These are phyloP conservation scores for Urechis unicinctus DNA, from an alignment of 2,888 invertebrate species.

Conservation along the genomic window DNA sequence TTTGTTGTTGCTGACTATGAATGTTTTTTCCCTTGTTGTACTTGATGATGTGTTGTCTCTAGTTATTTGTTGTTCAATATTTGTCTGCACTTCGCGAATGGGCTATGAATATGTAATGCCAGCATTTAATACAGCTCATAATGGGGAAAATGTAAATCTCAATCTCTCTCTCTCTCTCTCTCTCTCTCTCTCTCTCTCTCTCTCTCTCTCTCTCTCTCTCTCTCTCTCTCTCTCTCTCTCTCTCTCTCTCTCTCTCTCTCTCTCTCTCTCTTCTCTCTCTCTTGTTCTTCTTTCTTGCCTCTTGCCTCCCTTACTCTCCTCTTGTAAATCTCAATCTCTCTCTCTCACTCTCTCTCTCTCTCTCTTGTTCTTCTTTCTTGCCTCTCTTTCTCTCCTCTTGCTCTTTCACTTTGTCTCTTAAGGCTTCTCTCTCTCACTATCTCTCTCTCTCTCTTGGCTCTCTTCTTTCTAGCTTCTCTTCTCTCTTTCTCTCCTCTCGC, in stretches of 20 bases:
- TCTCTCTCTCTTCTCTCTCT: neutral
- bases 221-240: conserved; percentile 4
- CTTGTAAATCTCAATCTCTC: too few relatives aligned
- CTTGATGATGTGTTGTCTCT: too few relatives aligned
- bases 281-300: conserved; percentile 1
- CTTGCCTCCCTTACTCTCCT: conserved; percentile 1
- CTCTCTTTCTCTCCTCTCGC: too few relatives aligned
- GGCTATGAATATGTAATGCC: too few relatives aligned
- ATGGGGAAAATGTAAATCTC: neutral
- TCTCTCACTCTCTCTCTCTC: neutral
- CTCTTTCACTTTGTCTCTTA: too few relatives aligned
- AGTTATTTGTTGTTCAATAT: too few relatives aligned
- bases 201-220: conserved; percentile 5
- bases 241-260: neutral
- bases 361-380: too few relatives aligned
- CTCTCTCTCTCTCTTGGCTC: conserved; percentile 3
- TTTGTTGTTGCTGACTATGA: too few relatives aligned
- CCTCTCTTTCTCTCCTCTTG: conserved; percentile 7
- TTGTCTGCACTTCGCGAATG: too few relatives aligned
- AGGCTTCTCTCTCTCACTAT: neutral
- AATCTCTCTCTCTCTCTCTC: neutral
- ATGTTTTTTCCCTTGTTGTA: too few relatives aligned
- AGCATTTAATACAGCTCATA: too few relatives aligned
- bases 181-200: neutral
- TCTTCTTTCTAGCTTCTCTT: too few relatives aligned